Conservation (phyloP, 2,888 invertebrate genomes). For the Netelia virgata region DNA sequence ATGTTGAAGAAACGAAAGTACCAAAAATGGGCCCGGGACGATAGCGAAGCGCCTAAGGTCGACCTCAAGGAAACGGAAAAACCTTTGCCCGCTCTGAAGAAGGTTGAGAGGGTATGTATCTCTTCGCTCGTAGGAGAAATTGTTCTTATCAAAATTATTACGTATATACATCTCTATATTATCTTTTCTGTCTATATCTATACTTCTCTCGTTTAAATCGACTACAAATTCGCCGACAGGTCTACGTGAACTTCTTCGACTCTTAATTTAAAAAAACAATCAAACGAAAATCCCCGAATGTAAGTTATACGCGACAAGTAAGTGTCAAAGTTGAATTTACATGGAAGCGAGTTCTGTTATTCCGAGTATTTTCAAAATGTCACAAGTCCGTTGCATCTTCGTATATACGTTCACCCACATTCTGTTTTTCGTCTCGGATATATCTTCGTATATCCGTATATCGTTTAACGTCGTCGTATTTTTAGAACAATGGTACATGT, state of each 20-base stretch:
- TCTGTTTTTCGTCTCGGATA: constrained; percentile 15
- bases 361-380: constrained; percentile 21
- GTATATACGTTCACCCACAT: constrained; percentile 45
- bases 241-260: constrained; percentile 49
- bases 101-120: constrained; percentile 95
- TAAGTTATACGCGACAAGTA: constrained; percentile 60
- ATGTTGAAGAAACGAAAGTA: constrained; percentile 98
- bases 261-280: constrained; percentile 19
- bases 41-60: constrained; percentile 97
- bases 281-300: constrained; percentile 31
- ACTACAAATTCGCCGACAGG: constrained; percentile 48
- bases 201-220: constrained; percentile 45
- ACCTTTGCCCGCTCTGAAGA: constrained; percentile 94
- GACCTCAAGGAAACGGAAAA: constrained; percentile 96
- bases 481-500: constrained; percentile 42
- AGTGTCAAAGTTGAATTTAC: constrained; percentile 58
- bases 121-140: neutral
- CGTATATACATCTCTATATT: neutral
- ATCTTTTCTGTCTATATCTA: constrained; percentile 3
- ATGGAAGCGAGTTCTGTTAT: constrained; percentile 37
- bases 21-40: constrained; percentile 96
- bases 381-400: constrained; percentile 54
- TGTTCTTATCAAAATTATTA: neutral
- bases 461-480: constrained; percentile 40
- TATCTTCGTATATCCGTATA: constrained; percentile 5